A percentile compares a stretch with the other conserved stretches of the same genome.
phyloP scores from a whole-genome alignment of 2,113 vertebrate species.

The Aplodontia rufa region DNA sequence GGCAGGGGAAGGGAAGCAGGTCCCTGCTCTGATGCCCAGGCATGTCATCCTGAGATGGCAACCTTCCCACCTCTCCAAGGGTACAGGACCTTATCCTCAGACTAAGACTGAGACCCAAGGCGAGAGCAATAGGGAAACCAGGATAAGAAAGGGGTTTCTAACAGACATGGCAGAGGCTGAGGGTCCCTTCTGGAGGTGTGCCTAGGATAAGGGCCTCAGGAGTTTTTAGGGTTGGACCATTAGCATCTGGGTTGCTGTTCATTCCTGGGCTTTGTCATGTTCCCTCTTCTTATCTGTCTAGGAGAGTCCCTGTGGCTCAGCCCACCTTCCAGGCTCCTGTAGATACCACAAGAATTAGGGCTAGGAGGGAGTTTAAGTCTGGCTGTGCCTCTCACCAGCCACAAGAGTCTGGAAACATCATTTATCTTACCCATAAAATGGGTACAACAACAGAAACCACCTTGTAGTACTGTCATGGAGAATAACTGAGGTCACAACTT shows the following conservation, averaged over 20 bases:
- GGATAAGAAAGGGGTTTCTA: neutral
- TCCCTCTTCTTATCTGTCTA: neutral
- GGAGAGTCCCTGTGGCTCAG: neutral
- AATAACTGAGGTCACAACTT: too few relatives aligned
- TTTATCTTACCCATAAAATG: neutral
- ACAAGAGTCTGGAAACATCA: neutral
- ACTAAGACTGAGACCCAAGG: neutral
- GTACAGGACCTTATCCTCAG: too few relatives aligned
- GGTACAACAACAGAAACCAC: neutral
- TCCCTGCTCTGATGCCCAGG: neutral
- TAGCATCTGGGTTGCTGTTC: neutral
- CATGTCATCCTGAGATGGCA: neutral
- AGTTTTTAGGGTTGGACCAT: neutral
- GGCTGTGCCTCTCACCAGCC: neutral
- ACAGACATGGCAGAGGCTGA: too few relatives aligned
- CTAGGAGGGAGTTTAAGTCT: neutral
- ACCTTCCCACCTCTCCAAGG: neutral
- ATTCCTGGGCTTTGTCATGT: accelerated
- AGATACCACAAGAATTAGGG: too few relatives aligned
- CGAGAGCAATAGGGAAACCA: neutral
- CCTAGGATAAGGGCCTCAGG: neutral
- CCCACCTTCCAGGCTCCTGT: neutral
- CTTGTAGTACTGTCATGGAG: neutral
- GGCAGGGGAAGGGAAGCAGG: neutral
- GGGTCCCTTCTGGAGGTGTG: neutral